phyloP scores from a whole-genome alignment of 2,888 invertebrate species.

The Lutraria lutraria region DNA sequence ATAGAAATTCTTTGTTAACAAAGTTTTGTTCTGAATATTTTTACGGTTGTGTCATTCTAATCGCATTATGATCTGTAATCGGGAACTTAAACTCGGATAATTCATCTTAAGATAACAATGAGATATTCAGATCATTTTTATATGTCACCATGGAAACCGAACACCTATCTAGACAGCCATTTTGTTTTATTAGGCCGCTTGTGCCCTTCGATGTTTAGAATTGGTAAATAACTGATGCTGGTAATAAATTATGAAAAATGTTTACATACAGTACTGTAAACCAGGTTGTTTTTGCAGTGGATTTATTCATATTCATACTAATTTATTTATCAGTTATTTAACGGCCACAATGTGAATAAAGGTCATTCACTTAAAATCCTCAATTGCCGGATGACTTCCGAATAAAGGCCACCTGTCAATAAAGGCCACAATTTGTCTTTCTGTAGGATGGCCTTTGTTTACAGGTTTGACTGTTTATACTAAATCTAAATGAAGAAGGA shows the following conservation, averaged over 20 bases:
- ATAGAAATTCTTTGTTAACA: conserved; percentile 28
- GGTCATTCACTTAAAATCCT: no score
- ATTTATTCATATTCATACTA: no score
- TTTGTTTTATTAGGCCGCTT: conserved; percentile 61
- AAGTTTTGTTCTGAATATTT: not conserved
- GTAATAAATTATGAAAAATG: not conserved
- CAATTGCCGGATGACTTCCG: no score
- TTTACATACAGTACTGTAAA: not conserved
- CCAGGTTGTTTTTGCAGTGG: not conserved
- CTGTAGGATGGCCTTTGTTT: no score
- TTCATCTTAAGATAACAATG: conserved; percentile 39
- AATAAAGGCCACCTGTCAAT: no score
- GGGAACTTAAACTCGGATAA: not conserved
- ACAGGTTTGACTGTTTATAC: no score
- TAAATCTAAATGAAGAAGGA: no score
- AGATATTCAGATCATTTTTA: conserved; percentile 44
- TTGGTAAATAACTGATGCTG: not conserved
- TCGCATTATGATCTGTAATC: conserved; percentile 17
- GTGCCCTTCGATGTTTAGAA: not conserved
- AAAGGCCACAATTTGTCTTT: no score
- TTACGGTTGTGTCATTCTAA: conserved; percentile 22
- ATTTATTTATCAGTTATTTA: no score
- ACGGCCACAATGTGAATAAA: no score
- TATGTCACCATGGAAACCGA: conserved; percentile 34
- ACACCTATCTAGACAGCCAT: conserved; percentile 62